phyloP scores from a whole-genome alignment of 2,797 vertebrate species.

The Merluccius polli region DNA sequence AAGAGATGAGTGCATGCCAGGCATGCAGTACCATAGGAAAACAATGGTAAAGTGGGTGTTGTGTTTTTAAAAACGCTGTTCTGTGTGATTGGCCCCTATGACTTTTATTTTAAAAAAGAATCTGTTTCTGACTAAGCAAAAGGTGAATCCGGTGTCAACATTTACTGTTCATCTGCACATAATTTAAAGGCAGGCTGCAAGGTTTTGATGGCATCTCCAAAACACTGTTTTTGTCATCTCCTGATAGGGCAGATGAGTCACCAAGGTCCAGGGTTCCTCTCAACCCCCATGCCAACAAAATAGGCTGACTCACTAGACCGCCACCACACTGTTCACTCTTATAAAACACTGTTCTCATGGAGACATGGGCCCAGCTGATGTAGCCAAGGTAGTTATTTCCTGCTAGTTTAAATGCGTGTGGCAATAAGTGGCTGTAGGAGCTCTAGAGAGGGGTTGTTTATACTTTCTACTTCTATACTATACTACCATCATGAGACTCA shows the following conservation, averaged over 20 bases:
- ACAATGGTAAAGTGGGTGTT: no score
- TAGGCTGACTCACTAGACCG: conserved; percentile 30
- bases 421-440: background rate
- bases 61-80: no score
- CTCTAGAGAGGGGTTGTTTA: background rate
- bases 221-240: conserved; percentile 46
- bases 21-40: no score
- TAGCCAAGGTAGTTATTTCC: background rate
- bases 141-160: background rate
- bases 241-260: conserved; percentile 26
- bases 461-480: no score
- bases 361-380: conserved; percentile 5
- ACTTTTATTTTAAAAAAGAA: background rate
- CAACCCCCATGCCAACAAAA: conserved; percentile 44
- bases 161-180: background rate
- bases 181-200: conserved; percentile 30
- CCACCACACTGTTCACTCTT: background rate
- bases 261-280: conserved; percentile 43
- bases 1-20: no score
- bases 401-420: background rate
- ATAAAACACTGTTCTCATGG: conserved; percentile 14
- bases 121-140: background rate
- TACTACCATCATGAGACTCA: background rate
- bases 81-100: no score
- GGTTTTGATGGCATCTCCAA: conserved; percentile 49